A percentile compares a stretch with the other conserved stretches of the same genome.
These are phyloP conservation scores for Tuta absoluta DNA, from an alignment of 2,888 invertebrate genomes.

Conservation along the genomic window DNA sequence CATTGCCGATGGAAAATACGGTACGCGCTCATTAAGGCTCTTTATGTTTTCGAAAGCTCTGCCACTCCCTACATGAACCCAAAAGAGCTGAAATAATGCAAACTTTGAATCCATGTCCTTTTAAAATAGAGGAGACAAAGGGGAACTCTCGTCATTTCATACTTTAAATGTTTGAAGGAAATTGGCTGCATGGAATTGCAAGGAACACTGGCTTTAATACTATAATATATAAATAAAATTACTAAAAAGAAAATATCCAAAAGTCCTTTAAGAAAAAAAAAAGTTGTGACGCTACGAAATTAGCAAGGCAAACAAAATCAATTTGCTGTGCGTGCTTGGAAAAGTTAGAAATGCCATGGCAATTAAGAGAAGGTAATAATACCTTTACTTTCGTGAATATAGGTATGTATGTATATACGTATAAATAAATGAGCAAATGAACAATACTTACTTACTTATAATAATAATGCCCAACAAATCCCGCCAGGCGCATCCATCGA, in stretches of 20 bases:
- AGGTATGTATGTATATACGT: too few relatives aligned
- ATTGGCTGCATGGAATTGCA: not conserved
- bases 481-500: constrained; percentile 2
- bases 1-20: constrained; percentile 49
- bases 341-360: too few relatives aligned
- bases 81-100: not conserved
- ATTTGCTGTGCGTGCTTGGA: too few relatives aligned
- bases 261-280: not conserved
- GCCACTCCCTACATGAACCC: not conserved
- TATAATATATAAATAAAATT: not conserved
- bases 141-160: not conserved
- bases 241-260: not conserved
- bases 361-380: too few relatives aligned
- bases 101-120: not conserved
- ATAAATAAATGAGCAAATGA: too few relatives aligned
- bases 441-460: too few relatives aligned
- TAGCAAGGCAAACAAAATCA: too few relatives aligned
- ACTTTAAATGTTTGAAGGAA: constrained; percentile 2
- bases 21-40: constrained; percentile 16
- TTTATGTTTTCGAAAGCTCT: not conserved
- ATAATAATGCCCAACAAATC: not conserved
- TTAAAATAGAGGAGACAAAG: not conserved
- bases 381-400: too few relatives aligned
- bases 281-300: not conserved
- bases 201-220: not conserved